These are phyloP conservation scores for Semotilus atromaculatus DNA, from an alignment of 2,797 vertebrate genomes.

Conservation along the genomic window DNA sequence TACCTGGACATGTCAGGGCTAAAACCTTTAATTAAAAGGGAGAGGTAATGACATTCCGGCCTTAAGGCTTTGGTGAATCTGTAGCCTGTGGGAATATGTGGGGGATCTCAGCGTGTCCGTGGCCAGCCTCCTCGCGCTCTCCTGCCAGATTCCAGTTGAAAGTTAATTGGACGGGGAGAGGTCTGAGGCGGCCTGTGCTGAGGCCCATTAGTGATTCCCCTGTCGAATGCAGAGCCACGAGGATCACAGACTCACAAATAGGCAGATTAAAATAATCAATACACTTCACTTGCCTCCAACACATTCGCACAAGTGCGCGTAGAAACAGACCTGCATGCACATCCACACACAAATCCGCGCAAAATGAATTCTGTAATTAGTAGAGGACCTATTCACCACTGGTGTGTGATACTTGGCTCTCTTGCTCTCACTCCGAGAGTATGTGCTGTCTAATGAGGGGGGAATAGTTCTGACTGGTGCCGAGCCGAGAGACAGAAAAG, in stretches of 20 bases:
- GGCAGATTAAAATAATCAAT: conserved; percentile 90
- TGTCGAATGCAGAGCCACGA: conserved; percentile 82
- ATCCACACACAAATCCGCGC: conserved; percentile 51
- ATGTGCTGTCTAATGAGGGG: conserved; percentile 75
- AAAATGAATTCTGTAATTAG: conserved; percentile 78
- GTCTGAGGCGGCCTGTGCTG: conserved; percentile 80
- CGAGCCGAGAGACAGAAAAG: conserved; percentile 74
- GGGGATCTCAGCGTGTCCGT: conserved; percentile 63
- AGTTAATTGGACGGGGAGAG: conserved; percentile 85
- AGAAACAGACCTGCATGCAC: conserved; percentile 44
- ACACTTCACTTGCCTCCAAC: conserved; percentile 82
- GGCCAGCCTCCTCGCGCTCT: conserved; percentile 65
- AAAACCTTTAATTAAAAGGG: conserved; percentile 72
- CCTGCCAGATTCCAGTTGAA: conserved; percentile 80
- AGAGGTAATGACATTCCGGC: conserved; percentile 70
- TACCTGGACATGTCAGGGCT: conserved; percentile 57
- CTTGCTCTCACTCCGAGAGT: conserved; percentile 59
- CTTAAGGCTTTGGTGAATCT: conserved; percentile 75
- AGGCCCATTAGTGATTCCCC: conserved; percentile 85
- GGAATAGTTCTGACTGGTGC: conserved; percentile 76
- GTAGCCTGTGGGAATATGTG: conserved; percentile 68
- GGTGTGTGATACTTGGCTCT: conserved; percentile 75
- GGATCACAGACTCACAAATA: conserved; percentile 90
- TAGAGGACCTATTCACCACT: conserved; percentile 76
- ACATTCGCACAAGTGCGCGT: conserved; percentile 67